These are phyloP conservation scores for Siderastrea radians DNA, from an alignment of 92 coral and sea anemone species.

Conservation along the genomic window DNA sequence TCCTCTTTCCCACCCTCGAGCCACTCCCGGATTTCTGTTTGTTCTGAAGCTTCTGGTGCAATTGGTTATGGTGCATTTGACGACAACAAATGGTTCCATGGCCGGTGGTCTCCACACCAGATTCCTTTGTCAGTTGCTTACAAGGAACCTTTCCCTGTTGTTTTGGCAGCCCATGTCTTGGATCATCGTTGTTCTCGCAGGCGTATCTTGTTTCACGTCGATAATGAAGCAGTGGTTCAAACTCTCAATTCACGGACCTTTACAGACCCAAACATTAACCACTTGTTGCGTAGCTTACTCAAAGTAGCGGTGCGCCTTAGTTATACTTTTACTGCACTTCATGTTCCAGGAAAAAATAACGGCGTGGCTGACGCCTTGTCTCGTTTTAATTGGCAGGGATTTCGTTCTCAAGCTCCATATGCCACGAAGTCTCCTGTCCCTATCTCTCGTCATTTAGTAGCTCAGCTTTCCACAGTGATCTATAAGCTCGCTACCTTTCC, in stretches of 20 bases:
- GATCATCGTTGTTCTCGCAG: constrained; percentile 37
- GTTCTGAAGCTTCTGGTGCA: no score
- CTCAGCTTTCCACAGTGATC: not conserved
- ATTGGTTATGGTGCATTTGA: no score
- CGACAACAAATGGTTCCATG: no score
- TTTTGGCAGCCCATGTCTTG: constrained; percentile 52
- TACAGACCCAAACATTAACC: constrained; percentile 22
- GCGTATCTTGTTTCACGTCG: constrained; percentile 52
- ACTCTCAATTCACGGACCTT: constrained; percentile 40
- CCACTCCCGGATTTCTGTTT: no score
- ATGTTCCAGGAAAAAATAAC: constrained; percentile 41
- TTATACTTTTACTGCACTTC: constrained; percentile 33
- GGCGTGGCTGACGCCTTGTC: constrained; percentile 44
- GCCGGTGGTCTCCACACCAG: no score
- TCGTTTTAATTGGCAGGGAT: not conserved
- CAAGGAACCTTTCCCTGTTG: constrained; percentile 50
- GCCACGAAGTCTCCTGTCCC: not conserved
- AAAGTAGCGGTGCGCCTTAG: constrained; percentile 12
- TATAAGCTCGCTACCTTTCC: not conserved
- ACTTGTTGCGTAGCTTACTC: constrained; percentile 42
- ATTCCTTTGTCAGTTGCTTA: not conserved
- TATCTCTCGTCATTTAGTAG: constrained; percentile 2
- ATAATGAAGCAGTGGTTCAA: constrained; percentile 54
- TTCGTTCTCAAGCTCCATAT: not conserved
- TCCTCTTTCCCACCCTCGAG: no score